Base-by-base conservation (phyloP, 2,113 vertebrate genomes). In the Otus sunia region DNA sequence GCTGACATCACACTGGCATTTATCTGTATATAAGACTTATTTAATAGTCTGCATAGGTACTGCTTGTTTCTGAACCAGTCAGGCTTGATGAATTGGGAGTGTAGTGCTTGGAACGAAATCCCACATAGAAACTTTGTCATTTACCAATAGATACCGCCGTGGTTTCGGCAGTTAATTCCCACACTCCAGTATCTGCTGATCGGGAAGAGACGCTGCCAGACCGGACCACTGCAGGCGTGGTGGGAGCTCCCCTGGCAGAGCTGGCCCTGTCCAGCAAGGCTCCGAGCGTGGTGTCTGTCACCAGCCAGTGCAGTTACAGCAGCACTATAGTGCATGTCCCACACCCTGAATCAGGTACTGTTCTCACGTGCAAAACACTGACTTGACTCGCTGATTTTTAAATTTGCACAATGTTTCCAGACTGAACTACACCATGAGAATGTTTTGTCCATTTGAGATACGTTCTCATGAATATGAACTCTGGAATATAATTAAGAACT, bases 281-380 rank as follows among this genome's bases (percentile, higher is more conserved):
- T n/a, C 98, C 98, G 95, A 99, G 99, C n/a, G 97, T 98, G 92
- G 98, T 98, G 60, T 99, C 99, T 2, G 95, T 98, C 94, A 97
- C 97, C 88, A 99, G 99, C 97, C 99, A 99, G 97, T 98, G 99
- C 97, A 99, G 98, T 77, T 99, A 98, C 98, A 98, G 98, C 98
- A 99, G 98, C 98, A 98, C 98, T 77, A 97, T 98, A 11, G 98
- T 98, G 29, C 98, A 98, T 9, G 97, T 98, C 62, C 99, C 98
- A 4, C 98, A 98, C 66, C 98, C 98, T 2, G 98, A 99, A 96
- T 98, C 99, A 97, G 99, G 99, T 97, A 97, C 89, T 63, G 52
- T 47, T 89, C 64, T 43, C 55, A 29, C 67, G 58, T 3, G 3
- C 32, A 41, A 47, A 89, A 63, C 21, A 19, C 73, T 49, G 76